Evolutionary conservation across 2,888 invertebrate genomes (phyloP), one percentile per base, ranked within the genome.

Genomic region (Norana najaformis): DNA sequence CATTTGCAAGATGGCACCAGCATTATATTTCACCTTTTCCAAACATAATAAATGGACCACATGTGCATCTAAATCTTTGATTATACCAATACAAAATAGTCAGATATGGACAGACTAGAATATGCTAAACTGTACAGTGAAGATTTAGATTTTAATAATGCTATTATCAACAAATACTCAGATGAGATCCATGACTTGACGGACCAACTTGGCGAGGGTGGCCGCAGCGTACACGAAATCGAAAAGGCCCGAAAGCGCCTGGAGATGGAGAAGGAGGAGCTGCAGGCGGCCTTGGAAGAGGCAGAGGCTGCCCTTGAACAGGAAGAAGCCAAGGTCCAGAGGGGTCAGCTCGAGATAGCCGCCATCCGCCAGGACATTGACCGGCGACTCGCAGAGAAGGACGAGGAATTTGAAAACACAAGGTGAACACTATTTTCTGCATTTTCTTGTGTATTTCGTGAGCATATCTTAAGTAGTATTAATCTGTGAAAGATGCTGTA

Each of bases 341-440:
- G 99, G 94, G 97, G 98, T 94, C 99, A 99, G 96, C 97, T 99
- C 93, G 99, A 99, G 96, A 96, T 99, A 95, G 98, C 98, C 94
- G 98, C 99, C 96, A 98, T 99, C 94, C 97, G 99, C 95, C 98
- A 98, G 96, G 99, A 99, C 96, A 99, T 99, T 95, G 99, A 99
- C 96, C 97, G 99, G 95, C 97, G 99, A 95, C 98, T 99, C 96
- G 98, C 98, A 95, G 99, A 99, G 96, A 99, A 99, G 96, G 99
- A 99, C 95, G 99, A 99, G 95, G 99, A 99, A 96, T 99, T 99
- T 96, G 99, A 99, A 95, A 99, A 99, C 36, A 85, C 85, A 16
- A 85, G 85, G 85, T 85, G 4, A 83, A 14, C 14, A 4, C 1
- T 34, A 11, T 47, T 47, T 47, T 47, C 23, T 20, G 41, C 18